Evolutionary conservation across 2,113 vertebrate species (phyloP).

Genomic region (Passer domesticus): DNA sequence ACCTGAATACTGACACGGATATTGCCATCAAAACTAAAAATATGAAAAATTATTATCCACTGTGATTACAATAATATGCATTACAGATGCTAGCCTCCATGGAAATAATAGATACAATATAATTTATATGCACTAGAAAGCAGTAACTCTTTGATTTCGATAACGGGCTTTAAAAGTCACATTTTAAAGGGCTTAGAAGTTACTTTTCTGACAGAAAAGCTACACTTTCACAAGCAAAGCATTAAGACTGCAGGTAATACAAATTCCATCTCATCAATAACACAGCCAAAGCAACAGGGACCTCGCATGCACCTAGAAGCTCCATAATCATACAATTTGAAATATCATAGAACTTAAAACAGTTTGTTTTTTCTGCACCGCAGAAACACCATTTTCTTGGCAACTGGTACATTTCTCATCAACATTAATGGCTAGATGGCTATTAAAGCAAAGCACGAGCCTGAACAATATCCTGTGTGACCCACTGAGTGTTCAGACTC

Average conservation of each 20-base stretch:
- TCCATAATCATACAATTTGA: not conserved
- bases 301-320: not conserved
- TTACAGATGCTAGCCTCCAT: not conserved
- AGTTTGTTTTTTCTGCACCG: not conserved
- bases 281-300: not conserved
- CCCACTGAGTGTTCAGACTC: not conserved
- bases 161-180: not conserved
- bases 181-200: not conserved
- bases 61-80: not conserved
- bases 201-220: not conserved
- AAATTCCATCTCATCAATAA: not conserved
- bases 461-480: not conserved
- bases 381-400: not conserved
- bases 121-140: not conserved
- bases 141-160: not conserved
- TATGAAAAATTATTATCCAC: not conserved
- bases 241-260: not conserved
- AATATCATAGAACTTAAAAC: not conserved
- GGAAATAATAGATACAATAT: not conserved
- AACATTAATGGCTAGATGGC: not conserved
- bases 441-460: not conserved
- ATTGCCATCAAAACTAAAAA: not conserved
- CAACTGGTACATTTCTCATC: not conserved
- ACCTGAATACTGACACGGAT: not conserved
- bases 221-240: not conserved